Percentiles rank a stretch among this genome's conserved stretches.
phyloP scores from a whole-genome alignment of 2,797 vertebrate species.

The Gymnopithys bicolor region DNA sequence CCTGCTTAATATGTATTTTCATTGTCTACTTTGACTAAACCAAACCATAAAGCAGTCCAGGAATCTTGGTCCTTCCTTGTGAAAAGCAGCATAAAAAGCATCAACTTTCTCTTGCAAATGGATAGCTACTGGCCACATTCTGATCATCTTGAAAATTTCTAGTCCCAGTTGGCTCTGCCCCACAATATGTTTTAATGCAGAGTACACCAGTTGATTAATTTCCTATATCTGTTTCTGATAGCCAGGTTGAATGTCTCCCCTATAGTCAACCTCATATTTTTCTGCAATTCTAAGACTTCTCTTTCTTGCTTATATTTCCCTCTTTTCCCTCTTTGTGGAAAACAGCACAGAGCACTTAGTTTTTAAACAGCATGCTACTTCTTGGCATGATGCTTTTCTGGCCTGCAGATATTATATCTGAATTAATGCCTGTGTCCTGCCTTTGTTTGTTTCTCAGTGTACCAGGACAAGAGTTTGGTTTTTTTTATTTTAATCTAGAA shows the following conservation, averaged over 20 bases:
- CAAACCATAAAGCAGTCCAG: conserved; percentile 8
- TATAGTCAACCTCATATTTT: neutral
- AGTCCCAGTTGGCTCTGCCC: neutral
- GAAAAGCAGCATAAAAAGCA: neutral
- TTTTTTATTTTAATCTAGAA: neutral
- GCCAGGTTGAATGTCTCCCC: accelerated
- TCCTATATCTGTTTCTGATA: neutral
- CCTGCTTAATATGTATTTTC: neutral
- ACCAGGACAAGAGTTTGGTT: neutral
- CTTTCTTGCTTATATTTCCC: neutral
- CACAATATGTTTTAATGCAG: neutral
- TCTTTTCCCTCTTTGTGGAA: neutral
- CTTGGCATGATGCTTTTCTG: neutral
- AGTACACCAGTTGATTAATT: neutral
- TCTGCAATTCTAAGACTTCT: neutral
- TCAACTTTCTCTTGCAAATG: neutral
- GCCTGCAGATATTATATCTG: neutral
- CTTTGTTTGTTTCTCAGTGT: neutral
- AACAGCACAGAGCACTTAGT: neutral
- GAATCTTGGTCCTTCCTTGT: neutral
- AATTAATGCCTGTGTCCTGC: neutral
- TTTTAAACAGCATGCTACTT: neutral
- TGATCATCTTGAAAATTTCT: neutral
- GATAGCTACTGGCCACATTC: neutral
- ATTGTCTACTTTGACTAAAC: conserved; percentile 12